Evolutionary conservation across 2,797 vertebrate species (phyloP), one percentile per base, ranked within the genome.

Genomic region (Staurois parvus): DNA sequence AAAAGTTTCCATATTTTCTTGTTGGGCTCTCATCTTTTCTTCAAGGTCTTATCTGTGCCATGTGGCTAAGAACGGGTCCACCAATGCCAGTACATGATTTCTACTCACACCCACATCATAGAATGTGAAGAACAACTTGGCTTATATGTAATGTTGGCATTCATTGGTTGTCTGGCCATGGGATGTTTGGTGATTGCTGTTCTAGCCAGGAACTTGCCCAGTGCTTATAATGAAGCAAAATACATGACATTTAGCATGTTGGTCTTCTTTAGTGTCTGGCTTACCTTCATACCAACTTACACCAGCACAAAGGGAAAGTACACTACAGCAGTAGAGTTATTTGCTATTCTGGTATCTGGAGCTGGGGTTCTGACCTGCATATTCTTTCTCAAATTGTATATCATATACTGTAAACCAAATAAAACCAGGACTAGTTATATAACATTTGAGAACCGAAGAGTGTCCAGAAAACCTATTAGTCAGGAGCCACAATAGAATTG

Each of bases 191-290:
- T 72, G n/a, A 73, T 81, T 62, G 79, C 69, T 10, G 72, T 81
- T 37, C 69, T 42, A 28, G 85, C 80, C n/a, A 75, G 85, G 56
- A 77, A 76, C 1, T 32, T 83, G 70, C 85, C 85, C 0, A 74
- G 78, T 48, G 59, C 59, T 19, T 86, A 80, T 74, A 86, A 86
- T 67, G 80, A 86, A 56, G 85, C 85, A 26, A 83, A 83, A 28
- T 59, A 78, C 24, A 86, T 86, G 42, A 86, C 80, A 3, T 86
- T 83, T 42, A 83, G 85, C 19, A 86, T 86, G 79, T 70, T 86
- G 42, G 66, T 83, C 19, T 83, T 78, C 59, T 84, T 85, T 40
- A 79, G 42, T 40, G 86, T 75, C 67, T 87, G 76, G 86, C n/a
- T 87, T 26, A 48, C 69, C 52, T 81, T 81, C 52, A 81, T 62